phyloP scores from a whole-genome alignment of 2,797 vertebrate genomes.

The Macroramphosus scolopax region DNA sequence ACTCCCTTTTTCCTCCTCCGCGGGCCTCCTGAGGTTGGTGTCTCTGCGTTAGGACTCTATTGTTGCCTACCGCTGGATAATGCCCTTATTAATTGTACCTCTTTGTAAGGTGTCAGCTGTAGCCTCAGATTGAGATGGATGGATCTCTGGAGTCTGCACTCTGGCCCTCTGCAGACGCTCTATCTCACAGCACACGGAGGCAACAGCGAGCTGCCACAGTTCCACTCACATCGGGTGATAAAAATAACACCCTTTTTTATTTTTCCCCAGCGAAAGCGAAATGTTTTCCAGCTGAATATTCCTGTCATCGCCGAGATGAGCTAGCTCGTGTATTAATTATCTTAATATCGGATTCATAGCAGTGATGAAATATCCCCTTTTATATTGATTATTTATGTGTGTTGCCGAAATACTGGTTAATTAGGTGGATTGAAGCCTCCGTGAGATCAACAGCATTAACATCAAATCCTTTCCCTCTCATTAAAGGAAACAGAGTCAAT shows the following conservation, averaged over 20 bases:
- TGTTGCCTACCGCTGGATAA: conserved; percentile 81
- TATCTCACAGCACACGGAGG: conserved; percentile 76
- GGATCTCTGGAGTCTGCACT: conserved; percentile 79
- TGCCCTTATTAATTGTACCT: conserved; percentile 86
- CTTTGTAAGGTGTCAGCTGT: conserved; percentile 81
- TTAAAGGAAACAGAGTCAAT: conserved; percentile 95
- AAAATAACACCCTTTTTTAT: conserved; percentile 52
- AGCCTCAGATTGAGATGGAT: conserved; percentile 84
- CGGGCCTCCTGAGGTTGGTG: conserved; percentile 80
- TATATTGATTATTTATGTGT: conserved; percentile 87
- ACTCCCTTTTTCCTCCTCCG: conserved; percentile 58
- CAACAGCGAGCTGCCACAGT: conserved; percentile 63
- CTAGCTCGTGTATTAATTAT: conserved; percentile 61
- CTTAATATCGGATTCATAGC: conserved; percentile 66
- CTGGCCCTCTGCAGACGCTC: conserved; percentile 69
- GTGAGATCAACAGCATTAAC: conserved; percentile 92
- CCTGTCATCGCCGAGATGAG: conserved; percentile 32
- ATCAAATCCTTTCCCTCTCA: conserved; percentile 94
- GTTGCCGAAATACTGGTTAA: conserved; percentile 88
- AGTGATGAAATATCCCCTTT: conserved; percentile 77
- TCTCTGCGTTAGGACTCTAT: conserved; percentile 81
- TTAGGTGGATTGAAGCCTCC: conserved; percentile 87
- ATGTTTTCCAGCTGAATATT: conserved; percentile 31
- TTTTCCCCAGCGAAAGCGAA: conserved; percentile 18
- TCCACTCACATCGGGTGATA: conserved; percentile 51